Conservation (phyloP, 2,797 vertebrate species). For the Sebastes trivittatus region DNA sequence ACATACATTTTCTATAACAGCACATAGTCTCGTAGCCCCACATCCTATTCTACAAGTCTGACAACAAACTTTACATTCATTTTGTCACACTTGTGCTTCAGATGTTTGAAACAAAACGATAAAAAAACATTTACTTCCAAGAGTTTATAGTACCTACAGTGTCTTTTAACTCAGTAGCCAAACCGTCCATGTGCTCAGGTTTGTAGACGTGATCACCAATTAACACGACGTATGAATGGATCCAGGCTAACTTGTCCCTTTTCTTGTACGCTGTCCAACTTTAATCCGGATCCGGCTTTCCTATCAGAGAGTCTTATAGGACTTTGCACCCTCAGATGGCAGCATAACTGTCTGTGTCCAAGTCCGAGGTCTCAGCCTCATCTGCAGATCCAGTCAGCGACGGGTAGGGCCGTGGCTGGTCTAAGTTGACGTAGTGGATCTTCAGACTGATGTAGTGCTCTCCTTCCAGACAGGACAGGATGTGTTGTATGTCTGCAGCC, state of each 20-base stretch:
- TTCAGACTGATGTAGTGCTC: conserved; percentile 93
- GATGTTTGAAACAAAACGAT: neutral
- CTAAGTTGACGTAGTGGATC: conserved; percentile 89
- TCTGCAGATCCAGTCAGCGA: conserved; percentile 67
- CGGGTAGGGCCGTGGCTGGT: conserved; percentile 77
- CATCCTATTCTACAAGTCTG: conserved; percentile 16
- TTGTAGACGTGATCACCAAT: neutral
- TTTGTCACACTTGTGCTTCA: conserved; percentile 43
- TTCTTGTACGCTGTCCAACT: neutral
- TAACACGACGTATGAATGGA: neutral
- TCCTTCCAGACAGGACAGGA: conserved; percentile 84
- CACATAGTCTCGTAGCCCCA: neutral
- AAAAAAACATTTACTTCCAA: neutral
- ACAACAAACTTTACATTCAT: conserved; percentile 62
- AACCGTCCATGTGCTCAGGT: neutral
- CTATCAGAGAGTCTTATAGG: conserved; percentile 7
- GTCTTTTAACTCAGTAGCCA: conserved; percentile 36
- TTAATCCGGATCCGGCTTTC: neutral
- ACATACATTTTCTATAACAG: neutral
- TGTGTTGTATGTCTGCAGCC: conserved; percentile 80
- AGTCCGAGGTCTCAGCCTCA: conserved; percentile 70
- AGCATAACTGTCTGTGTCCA: conserved; percentile 28
- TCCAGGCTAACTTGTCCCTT: neutral
- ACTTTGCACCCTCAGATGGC: conserved; percentile 43
- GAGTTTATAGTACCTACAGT: neutral